Conservation (phyloP, 1,140 invertebrate genomes). For the Rhagoletis zephyria region DNA sequence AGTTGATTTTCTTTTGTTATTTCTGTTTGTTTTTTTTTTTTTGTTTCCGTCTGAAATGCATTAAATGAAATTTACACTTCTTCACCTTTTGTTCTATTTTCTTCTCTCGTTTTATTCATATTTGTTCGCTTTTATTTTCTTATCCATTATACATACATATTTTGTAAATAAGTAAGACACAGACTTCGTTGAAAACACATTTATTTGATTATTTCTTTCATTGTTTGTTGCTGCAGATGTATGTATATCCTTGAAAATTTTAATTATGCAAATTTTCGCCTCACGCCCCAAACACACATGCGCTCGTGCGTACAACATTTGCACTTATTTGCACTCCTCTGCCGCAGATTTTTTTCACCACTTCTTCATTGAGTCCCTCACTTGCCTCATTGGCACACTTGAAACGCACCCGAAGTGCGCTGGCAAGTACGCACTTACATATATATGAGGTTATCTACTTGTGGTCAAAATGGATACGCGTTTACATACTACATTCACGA, state of each 20-base stretch:
- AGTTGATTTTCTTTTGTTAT: not conserved
- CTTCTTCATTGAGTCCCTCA: too few species aligned
- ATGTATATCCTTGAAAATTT: not conserved
- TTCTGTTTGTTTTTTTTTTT: not conserved
- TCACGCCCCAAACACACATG: not conserved
- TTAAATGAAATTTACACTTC: not conserved
- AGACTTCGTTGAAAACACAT: not conserved
- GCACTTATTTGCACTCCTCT: not conserved
- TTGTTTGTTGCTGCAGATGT: not conserved
- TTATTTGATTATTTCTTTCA: not conserved
- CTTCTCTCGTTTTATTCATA: not conserved
- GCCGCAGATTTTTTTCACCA: not conserved
- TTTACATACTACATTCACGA: too few species aligned
- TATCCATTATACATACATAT: not conserved
- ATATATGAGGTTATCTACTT: not conserved
- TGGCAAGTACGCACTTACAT: too few species aligned
- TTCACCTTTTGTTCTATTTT: not conserved
- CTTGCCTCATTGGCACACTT: too few species aligned
- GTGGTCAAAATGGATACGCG: too few species aligned
- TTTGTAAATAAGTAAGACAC: not conserved
- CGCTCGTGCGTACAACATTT: not conserved
- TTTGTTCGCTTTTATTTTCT: not conserved
- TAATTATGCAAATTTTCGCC: slow-evolving; percentile 9
- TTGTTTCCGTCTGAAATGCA: not conserved
- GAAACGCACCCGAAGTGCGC: too few species aligned